Base-by-base conservation (phyloP, 2,888 invertebrate species). In the Chaitophorus viminalis region DNA sequence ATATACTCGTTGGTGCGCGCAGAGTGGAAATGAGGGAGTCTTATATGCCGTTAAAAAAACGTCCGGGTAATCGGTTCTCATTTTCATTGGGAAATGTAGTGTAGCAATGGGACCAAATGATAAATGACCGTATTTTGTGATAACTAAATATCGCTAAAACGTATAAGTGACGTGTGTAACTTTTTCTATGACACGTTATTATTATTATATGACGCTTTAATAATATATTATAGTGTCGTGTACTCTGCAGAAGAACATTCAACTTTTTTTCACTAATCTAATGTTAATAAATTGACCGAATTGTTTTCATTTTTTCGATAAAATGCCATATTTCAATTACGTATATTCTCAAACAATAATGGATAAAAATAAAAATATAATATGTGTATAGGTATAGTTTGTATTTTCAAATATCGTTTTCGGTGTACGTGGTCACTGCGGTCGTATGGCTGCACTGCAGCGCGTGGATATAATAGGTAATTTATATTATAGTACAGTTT, bases 21-120 rank as follows among this genome's bases (percentile, higher is more conserved):
- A 65, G 33, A 46, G 72, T 33, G 82, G 39, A 68, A 81, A 81
- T 14, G 46, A 39, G 81, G 68, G 39, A 81, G 81, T 81, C 46
- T 81, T 21, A 68, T 31, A 14, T 46, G 39, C 29, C 29, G 60
- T 68, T 68, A 85, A 85, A 85, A 83, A 79, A 72, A 79, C 78
- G 54, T 72, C 72, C 3, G 25, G 33, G 79, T 86, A 86, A 86
- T 86, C 86, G 86, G 86, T 86, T 86, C 78, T 79, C 78, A 86
- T 86, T 86, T 86, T 86, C 86, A 79, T 86, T 54, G 77, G 39
- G 72, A 78, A 86, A 86, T 46, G 85, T 85, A 68, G 60, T 72
- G 65, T 82, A 52, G 52, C n/a, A 76, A 14, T 21, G 39, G 5
- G n/a, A 46, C 68, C 31, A 77, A 78, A 85, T 79, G 86, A 86